Conservation (phyloP, 2,797 vertebrate species). For the Novumbra hubbsi region DNA sequence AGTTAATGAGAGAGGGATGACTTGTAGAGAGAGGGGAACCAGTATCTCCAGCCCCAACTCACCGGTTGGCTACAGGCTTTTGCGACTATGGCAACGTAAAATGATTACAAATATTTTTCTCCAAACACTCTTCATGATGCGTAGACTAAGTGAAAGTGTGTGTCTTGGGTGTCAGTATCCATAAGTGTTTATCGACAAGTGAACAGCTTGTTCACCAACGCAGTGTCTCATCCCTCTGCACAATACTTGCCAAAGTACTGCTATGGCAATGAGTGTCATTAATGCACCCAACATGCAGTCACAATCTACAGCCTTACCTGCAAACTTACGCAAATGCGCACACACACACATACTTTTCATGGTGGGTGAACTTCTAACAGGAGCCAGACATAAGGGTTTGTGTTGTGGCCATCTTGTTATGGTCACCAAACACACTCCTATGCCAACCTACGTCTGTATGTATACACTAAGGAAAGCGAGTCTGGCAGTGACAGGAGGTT, state of each 20-base stretch:
- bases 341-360: slow-evolving; percentile 11
- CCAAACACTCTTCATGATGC: background rate
- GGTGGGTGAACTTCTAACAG: slow-evolving; percentile 37
- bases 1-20: background rate
- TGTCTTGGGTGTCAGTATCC: slow-evolving; percentile 26
- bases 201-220: background rate
- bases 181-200: slow-evolving; percentile 1
- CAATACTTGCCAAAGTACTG: slow-evolving; percentile 22
- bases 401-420: slow-evolving; percentile 28
- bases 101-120: background rate
- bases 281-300: slow-evolving; percentile 20
- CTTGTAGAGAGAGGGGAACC: background rate
- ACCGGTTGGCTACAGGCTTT: no score
- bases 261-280: slow-evolving; percentile 48
- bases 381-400: slow-evolving; percentile 33
- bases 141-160: slow-evolving; percentile 27
- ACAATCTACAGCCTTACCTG: slow-evolving; percentile 5
- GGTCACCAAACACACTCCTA: slow-evolving; percentile 26
- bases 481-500: slow-evolving; percentile 16
- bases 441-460: slow-evolving; percentile 20
- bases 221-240: slow-evolving; percentile 22
- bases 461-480: slow-evolving; percentile 11
- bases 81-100: background rate
- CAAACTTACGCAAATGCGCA: background rate
- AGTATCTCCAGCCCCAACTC: background rate